Evolutionary conservation across 1,140 invertebrate genomes (phyloP), one percentile per base, ranked within the genome.

Genomic region (Maniola jurtina): DNA sequence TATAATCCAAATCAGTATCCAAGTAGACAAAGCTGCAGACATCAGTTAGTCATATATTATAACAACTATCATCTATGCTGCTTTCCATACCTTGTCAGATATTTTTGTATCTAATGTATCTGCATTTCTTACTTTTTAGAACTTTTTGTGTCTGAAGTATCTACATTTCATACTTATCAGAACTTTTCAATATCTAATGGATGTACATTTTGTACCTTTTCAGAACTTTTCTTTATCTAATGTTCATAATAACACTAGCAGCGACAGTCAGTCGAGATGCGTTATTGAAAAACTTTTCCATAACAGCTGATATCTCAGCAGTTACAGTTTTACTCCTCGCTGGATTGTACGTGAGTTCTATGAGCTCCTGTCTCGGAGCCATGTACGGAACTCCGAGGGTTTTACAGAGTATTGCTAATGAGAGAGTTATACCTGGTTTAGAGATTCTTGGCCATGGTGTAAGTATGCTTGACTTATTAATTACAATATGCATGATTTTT

Each of bases 381-480:
- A 96, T 99, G 93, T 98, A 99, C 84, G 98, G 98, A 14, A 98
- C 98, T 34, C 97, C 98, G 1, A 92, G 98, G 66, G 97, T 99
- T 25, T 91, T 99, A 11, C 98, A 99, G 87, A 97, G 96, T 62
- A 98, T 99, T 75, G 97, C 98, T 45, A 96, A 97, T 83, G 97
- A 99, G 91, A 98, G 97, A 92, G 97, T 98, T 13, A 97, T 99
- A 76, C 98, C 98, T 14, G 94, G 96, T 75, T 95, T 98, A 61
- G 95, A 94, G 77, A 92, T 95, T 64, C 93, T 99, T 59, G 96
- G 96, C 71, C 95, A 94, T 92, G 98, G 97, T 67, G 97, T 98
- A 92, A 94, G 93, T 93, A 61, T 33, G 14, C 25, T 25, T 25
- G 25, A 25, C 40, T 42, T 42, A 10, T 42, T 42, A 2, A 5